Evolutionary conservation across 37 sponge, comb jelly and placozoan species (phyloP).

Genomic region (Ianthella basta): DNA sequence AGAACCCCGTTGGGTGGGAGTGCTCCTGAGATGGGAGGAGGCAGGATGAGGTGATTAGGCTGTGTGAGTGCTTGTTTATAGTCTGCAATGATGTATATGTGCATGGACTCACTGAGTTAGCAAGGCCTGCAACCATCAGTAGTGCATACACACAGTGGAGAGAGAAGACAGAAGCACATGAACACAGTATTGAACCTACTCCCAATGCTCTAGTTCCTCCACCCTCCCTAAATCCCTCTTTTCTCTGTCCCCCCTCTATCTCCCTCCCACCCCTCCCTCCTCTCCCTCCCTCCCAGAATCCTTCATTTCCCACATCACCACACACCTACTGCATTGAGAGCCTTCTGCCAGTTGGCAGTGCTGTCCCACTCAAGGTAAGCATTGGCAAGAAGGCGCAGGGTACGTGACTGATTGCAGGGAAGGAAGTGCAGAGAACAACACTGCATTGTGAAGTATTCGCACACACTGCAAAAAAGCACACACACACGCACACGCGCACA

Average conservation of each 20-base stretch:
- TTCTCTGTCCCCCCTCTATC: too few relatives aligned
- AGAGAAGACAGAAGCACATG: background rate
- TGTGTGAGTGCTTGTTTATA: background rate
- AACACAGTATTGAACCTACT: background rate
- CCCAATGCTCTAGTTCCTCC: too few relatives aligned
- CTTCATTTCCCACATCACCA: background rate
- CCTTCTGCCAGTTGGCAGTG: slow-evolving; percentile 77
- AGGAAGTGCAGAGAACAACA: background rate
- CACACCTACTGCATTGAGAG: slow-evolving; percentile 88
- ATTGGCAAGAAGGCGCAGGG: slow-evolving; percentile 85
- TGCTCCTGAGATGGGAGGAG: slow-evolving; percentile 45
- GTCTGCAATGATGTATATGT: background rate
- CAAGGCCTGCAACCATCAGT: slow-evolving; percentile 42
- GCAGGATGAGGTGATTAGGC: too few relatives aligned
- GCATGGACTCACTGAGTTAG: slow-evolving; percentile 56
- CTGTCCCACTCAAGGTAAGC: slow-evolving; percentile 86
- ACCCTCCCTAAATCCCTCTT: too few relatives aligned
- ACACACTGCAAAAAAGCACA: too few relatives aligned
- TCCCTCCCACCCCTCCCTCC: too few relatives aligned
- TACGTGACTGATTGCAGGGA: slow-evolving; percentile 55
- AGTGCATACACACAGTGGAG: background rate
- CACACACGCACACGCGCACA: background rate
- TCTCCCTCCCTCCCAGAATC: too few relatives aligned
- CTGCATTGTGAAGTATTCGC: too few relatives aligned
- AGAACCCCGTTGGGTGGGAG: slow-evolving; percentile 81